Evolutionary conservation across 1,140 invertebrate genomes (phyloP), one percentile per base, ranked within the genome.

Genomic region (Hylaeus volcanicus): DNA sequence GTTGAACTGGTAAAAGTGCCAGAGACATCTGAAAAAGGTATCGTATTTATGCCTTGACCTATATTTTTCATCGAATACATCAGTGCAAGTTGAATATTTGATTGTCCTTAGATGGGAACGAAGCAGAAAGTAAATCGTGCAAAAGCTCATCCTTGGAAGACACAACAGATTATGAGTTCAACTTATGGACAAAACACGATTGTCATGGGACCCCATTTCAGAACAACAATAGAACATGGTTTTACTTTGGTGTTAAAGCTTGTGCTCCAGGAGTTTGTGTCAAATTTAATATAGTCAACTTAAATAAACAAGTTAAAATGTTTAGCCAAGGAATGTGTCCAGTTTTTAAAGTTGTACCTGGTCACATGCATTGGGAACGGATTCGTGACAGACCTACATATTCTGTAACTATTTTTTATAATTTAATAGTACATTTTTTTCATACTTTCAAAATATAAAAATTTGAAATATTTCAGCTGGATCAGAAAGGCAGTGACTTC

Each of bases 211-310:
- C 97, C 12, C 96, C 96, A 88, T 98, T 95, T 95, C 97, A 98
- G 93, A 98, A 98, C 94, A 96, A 96, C 39, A 98, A 98, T 90
- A 95, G 97, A 81, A 98, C 98, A 2, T 99, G 98, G 98, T 99
- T 99, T 94, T 96, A 98, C 90, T 99, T 99, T 95, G 97, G 97
- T n/a, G 93, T 99, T 53, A 95, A 94, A 92, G 94, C 94, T 3
- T 89, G 89, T 82, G 85, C 90, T 82, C 93, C 94, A 15, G 94
- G 93, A 75, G 90, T 93, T 41, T 87, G 94, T 83, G 95, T 98
- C 55, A 96, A 96, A 91, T 94, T 98, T 73, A 98, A 98, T 90
- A 94, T 98, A 56, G 95, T 97, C 89, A 98, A 98, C 93, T 92
- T 98, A 74, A 98, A 98, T 92, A 96, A 96, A 87, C 98, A 98